Evolutionary conservation across 2,888 invertebrate genomes (phyloP).

Genomic region (Drosophila testacea): DNA sequence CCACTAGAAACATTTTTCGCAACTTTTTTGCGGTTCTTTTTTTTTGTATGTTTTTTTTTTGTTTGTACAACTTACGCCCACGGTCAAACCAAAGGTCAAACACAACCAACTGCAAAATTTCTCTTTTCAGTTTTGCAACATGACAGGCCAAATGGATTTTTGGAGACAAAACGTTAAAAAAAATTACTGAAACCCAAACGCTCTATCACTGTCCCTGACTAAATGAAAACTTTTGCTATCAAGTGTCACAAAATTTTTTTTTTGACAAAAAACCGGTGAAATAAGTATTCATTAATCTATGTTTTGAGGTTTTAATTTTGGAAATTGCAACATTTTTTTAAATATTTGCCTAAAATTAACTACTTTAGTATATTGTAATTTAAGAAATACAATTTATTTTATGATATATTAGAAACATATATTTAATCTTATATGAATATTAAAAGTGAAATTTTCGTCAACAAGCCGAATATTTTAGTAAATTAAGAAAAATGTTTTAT

Average conservation of each 20-base stretch:
- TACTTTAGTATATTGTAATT: too few species aligned
- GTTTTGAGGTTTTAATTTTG: too few species aligned
- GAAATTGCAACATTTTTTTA: too few species aligned
- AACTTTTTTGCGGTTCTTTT: slow-evolving; percentile 34
- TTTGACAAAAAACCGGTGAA: too few species aligned
- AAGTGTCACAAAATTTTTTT: not conserved
- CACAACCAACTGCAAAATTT: slow-evolving; percentile 48
- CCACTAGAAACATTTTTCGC: slow-evolving; percentile 70
- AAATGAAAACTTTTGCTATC: not conserved
- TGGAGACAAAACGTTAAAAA: not conserved
- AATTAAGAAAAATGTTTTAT: too few species aligned
- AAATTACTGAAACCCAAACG: slow-evolving; percentile 21
- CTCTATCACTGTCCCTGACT: slow-evolving; percentile 10
- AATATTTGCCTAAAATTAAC: too few species aligned
- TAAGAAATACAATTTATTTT: too few species aligned
- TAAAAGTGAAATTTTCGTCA: too few species aligned
- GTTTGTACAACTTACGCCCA: slow-evolving; percentile 71
- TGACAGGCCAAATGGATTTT: slow-evolving; percentile 39
- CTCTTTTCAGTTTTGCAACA: slow-evolving; percentile 48
- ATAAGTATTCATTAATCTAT: too few species aligned
- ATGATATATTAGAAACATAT: too few species aligned
- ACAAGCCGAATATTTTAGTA: too few species aligned
- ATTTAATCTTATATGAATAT: too few species aligned
- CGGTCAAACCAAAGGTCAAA: slow-evolving; percentile 75
- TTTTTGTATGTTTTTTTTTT: slow-evolving; percentile 26